These are phyloP conservation scores for Anthopleura sola DNA, from an alignment of 64 coral and sea anemone genomes.

Conservation along the genomic window DNA sequence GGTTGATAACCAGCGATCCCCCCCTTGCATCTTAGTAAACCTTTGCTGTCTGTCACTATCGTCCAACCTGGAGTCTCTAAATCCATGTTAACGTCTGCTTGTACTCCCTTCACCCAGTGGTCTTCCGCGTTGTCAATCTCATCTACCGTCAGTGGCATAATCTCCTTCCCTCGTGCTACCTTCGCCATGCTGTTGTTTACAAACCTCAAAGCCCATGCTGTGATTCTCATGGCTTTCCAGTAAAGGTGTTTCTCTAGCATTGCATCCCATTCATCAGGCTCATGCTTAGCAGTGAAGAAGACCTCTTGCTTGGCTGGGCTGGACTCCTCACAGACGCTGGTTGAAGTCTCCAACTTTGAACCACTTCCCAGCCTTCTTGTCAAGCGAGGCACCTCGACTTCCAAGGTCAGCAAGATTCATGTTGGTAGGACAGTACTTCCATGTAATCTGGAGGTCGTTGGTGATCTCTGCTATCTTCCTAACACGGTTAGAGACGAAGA, in stretches of 20 bases:
- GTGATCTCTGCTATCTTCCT: conserved; percentile 60
- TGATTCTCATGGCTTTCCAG: conserved; percentile 43
- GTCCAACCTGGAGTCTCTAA: conserved; percentile 55
- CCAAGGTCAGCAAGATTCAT: conserved; percentile 60
- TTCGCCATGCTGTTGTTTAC: conserved; percentile 9
- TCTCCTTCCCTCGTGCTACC: not conserved
- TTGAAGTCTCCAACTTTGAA: conserved; percentile 19
- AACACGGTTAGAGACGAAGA: conserved; percentile 45
- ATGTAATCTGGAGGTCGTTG: not conserved
- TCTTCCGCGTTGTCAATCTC: conserved; percentile 28
- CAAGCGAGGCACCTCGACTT: conserved; percentile 44
- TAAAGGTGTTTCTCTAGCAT: conserved; percentile 5
- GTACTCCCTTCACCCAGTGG: conserved; percentile 53
- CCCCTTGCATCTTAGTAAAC: conserved; percentile 43
- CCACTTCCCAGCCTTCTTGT: conserved; percentile 47
- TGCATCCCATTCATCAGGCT: conserved; percentile 47
- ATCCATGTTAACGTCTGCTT: conserved; percentile 12
- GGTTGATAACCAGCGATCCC: conserved; percentile 48
- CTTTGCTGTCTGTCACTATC: conserved; percentile 24
- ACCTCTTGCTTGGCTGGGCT: conserved; percentile 26
- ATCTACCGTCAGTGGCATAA: conserved; percentile 23
- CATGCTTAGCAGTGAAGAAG: not conserved
- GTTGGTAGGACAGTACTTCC: conserved; percentile 34
- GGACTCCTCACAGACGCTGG: conserved; percentile 27
- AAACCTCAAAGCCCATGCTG: conserved; percentile 41